phyloP scores from a whole-genome alignment of 2,113 vertebrate species.

The Oxyura jamaicensis region DNA sequence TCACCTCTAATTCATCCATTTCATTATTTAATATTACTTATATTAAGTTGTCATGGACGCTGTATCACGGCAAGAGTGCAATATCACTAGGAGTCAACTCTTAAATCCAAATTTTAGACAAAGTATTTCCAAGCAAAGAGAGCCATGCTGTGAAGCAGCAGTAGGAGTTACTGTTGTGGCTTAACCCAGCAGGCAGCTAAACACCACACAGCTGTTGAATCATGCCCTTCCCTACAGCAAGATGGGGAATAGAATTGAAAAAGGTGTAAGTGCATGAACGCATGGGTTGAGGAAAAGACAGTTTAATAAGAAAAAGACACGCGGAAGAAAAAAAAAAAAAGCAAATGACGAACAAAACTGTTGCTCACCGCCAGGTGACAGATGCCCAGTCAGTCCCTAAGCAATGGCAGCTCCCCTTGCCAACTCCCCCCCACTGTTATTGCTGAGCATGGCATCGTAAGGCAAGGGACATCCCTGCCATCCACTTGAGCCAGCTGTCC shows the following conservation, averaged over 20 bases:
- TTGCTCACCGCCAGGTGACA: not conserved
- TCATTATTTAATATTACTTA: not conserved
- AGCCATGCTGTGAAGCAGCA: not conserved
- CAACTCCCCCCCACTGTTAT: not conserved
- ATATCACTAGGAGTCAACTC: not conserved
- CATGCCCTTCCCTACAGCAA: not conserved
- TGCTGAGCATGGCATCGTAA: not conserved
- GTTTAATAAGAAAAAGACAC: not conserved
- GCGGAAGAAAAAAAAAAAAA: too few relatives aligned
- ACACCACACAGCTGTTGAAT: not conserved
- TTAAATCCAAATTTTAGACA: not conserved
- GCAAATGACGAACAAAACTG: not conserved
- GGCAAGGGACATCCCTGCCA: not conserved
- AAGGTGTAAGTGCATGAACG: not conserved
- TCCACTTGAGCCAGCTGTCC: not conserved
- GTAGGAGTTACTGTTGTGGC: not conserved
- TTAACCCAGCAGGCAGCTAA: not conserved
- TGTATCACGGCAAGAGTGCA: not conserved
- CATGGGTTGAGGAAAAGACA: not conserved
- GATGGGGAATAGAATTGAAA: not conserved
- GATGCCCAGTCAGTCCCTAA: not conserved
- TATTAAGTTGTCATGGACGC: not conserved
- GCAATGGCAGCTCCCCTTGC: not conserved
- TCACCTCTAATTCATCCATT: not conserved
- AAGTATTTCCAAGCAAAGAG: not conserved